Conservation (phyloP, 2,888 invertebrate species). For the Boloria selene region DNA sequence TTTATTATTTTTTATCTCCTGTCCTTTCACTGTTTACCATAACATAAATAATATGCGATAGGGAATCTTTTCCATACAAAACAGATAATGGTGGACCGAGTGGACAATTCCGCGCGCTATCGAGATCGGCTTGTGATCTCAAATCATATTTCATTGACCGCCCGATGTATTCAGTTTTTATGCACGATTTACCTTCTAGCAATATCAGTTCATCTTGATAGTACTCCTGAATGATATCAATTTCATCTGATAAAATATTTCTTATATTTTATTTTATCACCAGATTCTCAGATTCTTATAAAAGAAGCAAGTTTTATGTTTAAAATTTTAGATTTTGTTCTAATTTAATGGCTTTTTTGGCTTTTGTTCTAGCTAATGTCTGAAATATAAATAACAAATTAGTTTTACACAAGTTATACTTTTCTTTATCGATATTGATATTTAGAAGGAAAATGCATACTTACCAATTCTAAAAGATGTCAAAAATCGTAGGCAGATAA, state of each 20-base stretch:
- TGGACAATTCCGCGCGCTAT: slow-evolving; percentile 26
- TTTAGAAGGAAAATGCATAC: too few species aligned
- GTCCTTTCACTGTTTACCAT: slow-evolving; percentile 12
- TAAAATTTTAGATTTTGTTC: too few species aligned
- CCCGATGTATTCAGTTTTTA: slow-evolving; percentile 32
- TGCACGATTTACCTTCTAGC: slow-evolving; percentile 33
- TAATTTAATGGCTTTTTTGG: too few species aligned
- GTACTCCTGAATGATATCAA: slow-evolving; percentile 12
- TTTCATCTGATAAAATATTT: background rate
- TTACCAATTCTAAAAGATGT: too few species aligned
- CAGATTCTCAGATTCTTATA: too few species aligned
- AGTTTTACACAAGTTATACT: too few species aligned
- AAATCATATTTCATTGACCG: slow-evolving; percentile 33
- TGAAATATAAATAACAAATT: too few species aligned
- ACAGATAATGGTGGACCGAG: slow-evolving; percentile 25
- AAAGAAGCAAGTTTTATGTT: too few species aligned
- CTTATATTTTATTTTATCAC: slow-evolving; percentile 2
- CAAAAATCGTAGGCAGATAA: too few species aligned
- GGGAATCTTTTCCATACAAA: slow-evolving; percentile 23
- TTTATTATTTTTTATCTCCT: slow-evolving; percentile 16
- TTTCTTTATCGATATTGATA: too few species aligned
- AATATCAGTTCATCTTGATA: slow-evolving; percentile 30
- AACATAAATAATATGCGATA: slow-evolving; percentile 21
- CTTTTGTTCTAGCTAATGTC: too few species aligned
- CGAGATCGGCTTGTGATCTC: slow-evolving; percentile 27